Percentiles rank a stretch among this genome's conserved stretches.
Evolutionary conservation across 2,888 invertebrate genomes (phyloP).

Genomic region (Drosophila kuntzei): DNA sequence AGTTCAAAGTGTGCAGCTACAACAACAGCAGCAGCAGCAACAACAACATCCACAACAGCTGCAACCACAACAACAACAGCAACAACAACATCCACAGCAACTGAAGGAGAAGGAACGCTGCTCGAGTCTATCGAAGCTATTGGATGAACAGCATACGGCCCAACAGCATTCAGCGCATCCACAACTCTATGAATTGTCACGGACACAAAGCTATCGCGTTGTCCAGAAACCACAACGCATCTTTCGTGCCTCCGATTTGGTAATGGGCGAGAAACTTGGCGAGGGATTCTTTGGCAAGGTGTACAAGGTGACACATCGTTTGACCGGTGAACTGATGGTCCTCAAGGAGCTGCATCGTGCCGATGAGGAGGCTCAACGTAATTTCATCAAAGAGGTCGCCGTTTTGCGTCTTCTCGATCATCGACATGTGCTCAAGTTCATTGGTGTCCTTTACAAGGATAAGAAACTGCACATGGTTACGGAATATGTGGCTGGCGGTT

Average conservation of each 20-base stretch:
- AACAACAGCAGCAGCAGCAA: slow-evolving; percentile 20
- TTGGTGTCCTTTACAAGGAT: slow-evolving; percentile 97
- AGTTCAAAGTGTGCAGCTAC: slow-evolving; percentile 68
- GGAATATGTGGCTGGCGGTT: slow-evolving; percentile 96
- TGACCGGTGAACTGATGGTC: slow-evolving; percentile 97
- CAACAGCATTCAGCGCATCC: slow-evolving; percentile 77
- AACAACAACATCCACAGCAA: slow-evolving; percentile 24
- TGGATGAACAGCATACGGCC: slow-evolving; percentile 89
- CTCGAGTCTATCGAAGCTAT: slow-evolving; percentile 93
- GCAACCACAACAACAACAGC: slow-evolving; percentile 12
- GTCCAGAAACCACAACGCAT: slow-evolving; percentile 89
- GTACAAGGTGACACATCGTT: slow-evolving; percentile 95
- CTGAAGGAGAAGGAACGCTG: slow-evolving; percentile 92
- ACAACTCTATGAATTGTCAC: slow-evolving; percentile 89
- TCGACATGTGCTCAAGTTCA: slow-evolving; percentile 95
- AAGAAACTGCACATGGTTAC: slow-evolving; percentile 96
- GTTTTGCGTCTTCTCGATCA: slow-evolving; percentile 95
- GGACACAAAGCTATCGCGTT: slow-evolving; percentile 94
- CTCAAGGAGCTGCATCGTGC: slow-evolving; percentile 96
- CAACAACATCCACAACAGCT: slow-evolving; percentile 8
- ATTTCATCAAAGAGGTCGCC: slow-evolving; percentile 97
- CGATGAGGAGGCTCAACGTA: slow-evolving; percentile 97
- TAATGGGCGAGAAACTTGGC: slow-evolving; percentile 94
- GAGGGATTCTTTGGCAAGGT: slow-evolving; percentile 98
- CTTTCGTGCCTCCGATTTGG: slow-evolving; percentile 95